These are phyloP conservation scores for Poeciliopsis turneri DNA, from an alignment of 2,797 vertebrate species.

Conservation along the genomic window DNA sequence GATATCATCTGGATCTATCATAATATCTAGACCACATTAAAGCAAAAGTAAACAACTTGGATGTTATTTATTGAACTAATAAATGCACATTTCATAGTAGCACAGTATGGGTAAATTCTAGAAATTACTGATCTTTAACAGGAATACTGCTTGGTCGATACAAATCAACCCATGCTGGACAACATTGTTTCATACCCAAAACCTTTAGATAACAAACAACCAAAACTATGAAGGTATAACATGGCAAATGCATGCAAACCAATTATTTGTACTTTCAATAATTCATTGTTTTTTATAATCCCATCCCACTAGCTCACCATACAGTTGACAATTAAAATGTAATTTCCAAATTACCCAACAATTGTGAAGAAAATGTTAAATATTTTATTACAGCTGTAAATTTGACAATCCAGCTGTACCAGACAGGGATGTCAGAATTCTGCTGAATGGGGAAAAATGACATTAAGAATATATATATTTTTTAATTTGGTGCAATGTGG, in stretches of 20 bases:
- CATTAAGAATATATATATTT: not conserved
- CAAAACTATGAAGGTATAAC: not conserved
- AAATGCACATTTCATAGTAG: not conserved
- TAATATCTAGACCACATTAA: not conserved
- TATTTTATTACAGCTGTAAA: not conserved
- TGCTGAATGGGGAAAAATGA: not conserved
- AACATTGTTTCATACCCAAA: not conserved
- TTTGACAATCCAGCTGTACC: not conserved
- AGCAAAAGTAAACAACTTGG: not conserved
- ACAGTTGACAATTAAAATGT: not conserved
- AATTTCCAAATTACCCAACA: not conserved
- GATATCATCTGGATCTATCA: not conserved
- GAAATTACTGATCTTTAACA: not conserved
- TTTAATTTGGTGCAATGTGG: not conserved
- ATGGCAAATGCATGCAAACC: not conserved
- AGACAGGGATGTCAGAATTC: not conserved
- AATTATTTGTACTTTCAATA: not conserved
- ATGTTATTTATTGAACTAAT: not conserved
- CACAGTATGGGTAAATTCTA: not conserved
- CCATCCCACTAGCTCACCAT: not conserved
- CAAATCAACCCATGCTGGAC: not conserved
- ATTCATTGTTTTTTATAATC: not conserved
- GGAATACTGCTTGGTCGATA: not conserved
- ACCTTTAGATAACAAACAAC: not conserved
- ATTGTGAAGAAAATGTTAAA: not conserved